A percentile compares a stretch with the other conserved stretches of the same genome.
These are phyloP conservation scores for Chaetodon auriga DNA, from an alignment of 2,113 vertebrate genomes.

Conservation along the genomic window DNA sequence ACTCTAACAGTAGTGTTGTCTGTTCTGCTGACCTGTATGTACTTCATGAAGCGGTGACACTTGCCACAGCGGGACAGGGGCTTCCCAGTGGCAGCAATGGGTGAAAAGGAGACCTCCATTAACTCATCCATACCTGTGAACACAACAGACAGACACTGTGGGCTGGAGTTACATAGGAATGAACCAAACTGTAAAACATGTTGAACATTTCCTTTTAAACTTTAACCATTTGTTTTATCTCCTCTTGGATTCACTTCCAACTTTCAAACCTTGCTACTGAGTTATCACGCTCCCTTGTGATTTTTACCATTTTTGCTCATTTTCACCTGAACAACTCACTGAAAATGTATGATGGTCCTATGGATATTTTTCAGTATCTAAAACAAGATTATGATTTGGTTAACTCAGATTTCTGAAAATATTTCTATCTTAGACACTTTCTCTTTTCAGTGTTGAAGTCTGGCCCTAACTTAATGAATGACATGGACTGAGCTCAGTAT, in stretches of 20 bases:
- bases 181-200: background rate
- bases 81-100: conserved; percentile 94
- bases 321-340: too few species aligned
- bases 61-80: conserved; percentile 97
- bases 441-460: too few species aligned
- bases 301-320: too few species aligned
- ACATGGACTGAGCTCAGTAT: too few species aligned
- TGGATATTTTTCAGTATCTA: too few species aligned
- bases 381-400: too few species aligned
- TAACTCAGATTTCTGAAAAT: too few species aligned
- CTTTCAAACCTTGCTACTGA: background rate
- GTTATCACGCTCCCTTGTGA: background rate
- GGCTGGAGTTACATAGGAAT: background rate
- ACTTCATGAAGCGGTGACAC: conserved; percentile 99
- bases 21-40: conserved; percentile 91
- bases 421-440: too few species aligned
- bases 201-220: too few species aligned
- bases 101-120: conserved; percentile 99
- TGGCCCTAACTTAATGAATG: too few species aligned
- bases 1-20: background rate
- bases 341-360: too few species aligned
- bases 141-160: conserved; percentile 3
- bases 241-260: background rate
- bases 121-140: conserved; percentile 95
- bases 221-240: background rate